These are phyloP conservation scores for Pangasius macronema DNA, from an alignment of 2,797 vertebrate species.

Conservation along the genomic window DNA sequence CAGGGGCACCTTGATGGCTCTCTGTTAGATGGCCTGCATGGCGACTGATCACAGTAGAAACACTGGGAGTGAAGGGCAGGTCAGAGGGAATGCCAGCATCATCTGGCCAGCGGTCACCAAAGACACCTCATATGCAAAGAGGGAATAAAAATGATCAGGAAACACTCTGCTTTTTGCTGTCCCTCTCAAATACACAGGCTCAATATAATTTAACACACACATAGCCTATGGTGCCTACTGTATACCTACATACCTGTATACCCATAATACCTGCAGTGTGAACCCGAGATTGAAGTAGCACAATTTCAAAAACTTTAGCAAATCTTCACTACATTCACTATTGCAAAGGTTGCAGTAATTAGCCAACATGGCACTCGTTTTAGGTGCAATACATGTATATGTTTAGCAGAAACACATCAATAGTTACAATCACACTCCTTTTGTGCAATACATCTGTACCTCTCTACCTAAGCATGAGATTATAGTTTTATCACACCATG, in stretches of 20 bases:
- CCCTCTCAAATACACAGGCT: not conserved
- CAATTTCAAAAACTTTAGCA: not conserved
- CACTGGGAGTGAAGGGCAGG: slow-evolving; percentile 76
- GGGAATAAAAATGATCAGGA: slow-evolving; percentile 65
- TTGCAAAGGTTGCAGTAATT: not conserved
- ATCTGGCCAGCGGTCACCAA: slow-evolving; percentile 69
- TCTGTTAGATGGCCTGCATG: slow-evolving; percentile 66
- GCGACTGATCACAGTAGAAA: slow-evolving; percentile 73
- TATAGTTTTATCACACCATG: not conserved
- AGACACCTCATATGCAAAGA: slow-evolving; percentile 75
- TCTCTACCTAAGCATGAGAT: not conserved
- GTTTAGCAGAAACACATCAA: not conserved
- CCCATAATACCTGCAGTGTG: not conserved
- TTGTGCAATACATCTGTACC: not conserved
- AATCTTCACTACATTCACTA: not conserved
- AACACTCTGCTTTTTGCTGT: slow-evolving; percentile 27
- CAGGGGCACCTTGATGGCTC: slow-evolving; percentile 62
- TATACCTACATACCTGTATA: not conserved
- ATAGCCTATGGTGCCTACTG: not conserved
- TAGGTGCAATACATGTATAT: not conserved
- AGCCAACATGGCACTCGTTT: not conserved
- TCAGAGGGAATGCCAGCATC: slow-evolving; percentile 66
- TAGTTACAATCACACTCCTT: not conserved
- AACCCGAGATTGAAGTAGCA: not conserved
- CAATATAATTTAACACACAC: not conserved